A percentile compares a stretch with the other conserved stretches of the same genome.
Evolutionary conservation across 2,113 vertebrate species (phyloP).

Genomic region (Anthoscopus minutus): DNA sequence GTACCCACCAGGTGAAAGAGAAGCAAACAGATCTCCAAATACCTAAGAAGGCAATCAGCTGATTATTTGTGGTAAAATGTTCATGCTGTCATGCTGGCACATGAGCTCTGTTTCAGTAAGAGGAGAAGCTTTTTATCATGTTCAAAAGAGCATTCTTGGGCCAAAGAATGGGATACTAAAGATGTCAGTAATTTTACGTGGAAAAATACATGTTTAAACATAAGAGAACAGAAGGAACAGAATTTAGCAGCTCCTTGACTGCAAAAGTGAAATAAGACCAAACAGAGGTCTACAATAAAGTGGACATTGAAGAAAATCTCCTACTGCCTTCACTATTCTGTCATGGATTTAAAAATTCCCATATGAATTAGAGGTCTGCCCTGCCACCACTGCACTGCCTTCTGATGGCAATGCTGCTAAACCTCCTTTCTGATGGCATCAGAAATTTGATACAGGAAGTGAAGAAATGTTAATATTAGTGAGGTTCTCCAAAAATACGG

Average conservation of each 20-base stretch:
- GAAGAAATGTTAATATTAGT: not conserved
- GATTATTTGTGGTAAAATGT: not conserved
- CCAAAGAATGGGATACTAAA: not conserved
- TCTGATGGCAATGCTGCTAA: not conserved
- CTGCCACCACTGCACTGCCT: not conserved
- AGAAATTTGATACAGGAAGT: not conserved
- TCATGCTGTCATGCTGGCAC: not conserved
- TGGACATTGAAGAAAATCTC: not conserved
- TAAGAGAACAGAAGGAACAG: not conserved
- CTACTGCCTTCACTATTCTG: not conserved
- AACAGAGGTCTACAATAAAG: not conserved
- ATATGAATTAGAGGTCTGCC: not conserved
- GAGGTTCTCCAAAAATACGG: not conserved
- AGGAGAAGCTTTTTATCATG: not conserved
- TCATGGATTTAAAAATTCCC: not conserved
- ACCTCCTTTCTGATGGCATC: not conserved
- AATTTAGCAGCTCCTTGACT: not conserved
- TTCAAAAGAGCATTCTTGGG: not conserved
- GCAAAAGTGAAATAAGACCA: not conserved
- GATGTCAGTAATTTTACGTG: not conserved
- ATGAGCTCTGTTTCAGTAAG: not conserved
- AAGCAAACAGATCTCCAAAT: not conserved
- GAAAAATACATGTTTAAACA: not conserved
- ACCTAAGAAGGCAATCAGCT: not conserved
- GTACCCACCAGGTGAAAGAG: not conserved